phyloP scores from a whole-genome alignment of 2,797 vertebrate genomes.

The Podarcis lilfordi region DNA sequence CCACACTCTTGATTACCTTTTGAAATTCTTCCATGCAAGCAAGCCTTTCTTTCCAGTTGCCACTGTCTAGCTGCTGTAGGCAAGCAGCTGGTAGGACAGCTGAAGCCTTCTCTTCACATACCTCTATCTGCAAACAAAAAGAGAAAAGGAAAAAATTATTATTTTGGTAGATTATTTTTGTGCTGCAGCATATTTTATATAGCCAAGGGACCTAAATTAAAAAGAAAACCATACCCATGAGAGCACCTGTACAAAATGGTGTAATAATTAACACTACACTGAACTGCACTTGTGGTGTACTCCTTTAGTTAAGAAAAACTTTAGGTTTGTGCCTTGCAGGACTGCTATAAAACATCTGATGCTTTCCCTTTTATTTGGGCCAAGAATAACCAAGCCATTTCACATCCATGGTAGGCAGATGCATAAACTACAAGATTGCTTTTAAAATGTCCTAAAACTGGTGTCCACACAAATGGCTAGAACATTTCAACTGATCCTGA shows the following conservation, averaged over 20 bases:
- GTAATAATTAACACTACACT: background rate
- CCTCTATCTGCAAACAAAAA: slow-evolving; percentile 82
- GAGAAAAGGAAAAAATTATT: slow-evolving; percentile 30
- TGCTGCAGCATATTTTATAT: fast-evolving
- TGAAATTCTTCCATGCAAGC: slow-evolving; percentile 99
- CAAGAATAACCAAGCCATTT: background rate
- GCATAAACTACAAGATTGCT: background rate
- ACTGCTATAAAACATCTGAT: background rate
- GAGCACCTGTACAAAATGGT: fast-evolving
- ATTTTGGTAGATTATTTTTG: background rate
- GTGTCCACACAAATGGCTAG: background rate
- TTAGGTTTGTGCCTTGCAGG: background rate
- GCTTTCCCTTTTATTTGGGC: background rate
- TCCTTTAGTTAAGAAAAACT: background rate
- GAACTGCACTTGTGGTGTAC: background rate
- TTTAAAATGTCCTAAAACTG: background rate
- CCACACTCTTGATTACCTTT: slow-evolving; percentile 78
- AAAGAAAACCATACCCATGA: background rate
- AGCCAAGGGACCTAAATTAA: background rate
- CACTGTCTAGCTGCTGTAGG: slow-evolving; percentile 91
- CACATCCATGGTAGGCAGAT: background rate
- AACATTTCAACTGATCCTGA: background rate
- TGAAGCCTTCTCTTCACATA: slow-evolving; percentile 92
- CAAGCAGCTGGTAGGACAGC: slow-evolving; percentile 91
- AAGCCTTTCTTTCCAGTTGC: slow-evolving; percentile 98